Conservation (phyloP, 2,113 vertebrate genomes). For the Aplodontia rufa region DNA sequence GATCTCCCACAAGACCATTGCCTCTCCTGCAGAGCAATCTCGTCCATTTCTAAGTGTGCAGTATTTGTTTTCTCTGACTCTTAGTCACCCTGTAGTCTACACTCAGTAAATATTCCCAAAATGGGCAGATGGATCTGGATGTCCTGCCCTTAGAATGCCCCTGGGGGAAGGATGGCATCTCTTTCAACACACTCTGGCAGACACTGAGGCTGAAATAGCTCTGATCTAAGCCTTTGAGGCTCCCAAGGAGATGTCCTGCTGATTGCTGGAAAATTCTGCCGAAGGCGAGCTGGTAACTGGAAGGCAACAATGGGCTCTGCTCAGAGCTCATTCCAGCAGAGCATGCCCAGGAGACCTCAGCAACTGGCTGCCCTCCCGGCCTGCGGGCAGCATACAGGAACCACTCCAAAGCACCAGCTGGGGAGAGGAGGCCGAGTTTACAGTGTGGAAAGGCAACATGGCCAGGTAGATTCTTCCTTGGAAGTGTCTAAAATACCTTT, state of each 20-base stretch:
- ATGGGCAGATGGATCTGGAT: neutral
- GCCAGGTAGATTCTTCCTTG: neutral
- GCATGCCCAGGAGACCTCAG: neutral
- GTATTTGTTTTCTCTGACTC: neutral
- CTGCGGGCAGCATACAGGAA: neutral
- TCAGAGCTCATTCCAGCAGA: neutral
- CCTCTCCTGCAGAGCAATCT: neutral
- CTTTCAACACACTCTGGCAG: neutral
- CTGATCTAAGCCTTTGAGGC: neutral
- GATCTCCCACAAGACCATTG: neutral
- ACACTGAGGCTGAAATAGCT: neutral
- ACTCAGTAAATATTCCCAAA: neutral
- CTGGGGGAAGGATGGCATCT: neutral
- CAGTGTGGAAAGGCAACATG: neutral
- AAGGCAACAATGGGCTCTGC: neutral
- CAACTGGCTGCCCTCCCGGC: neutral
- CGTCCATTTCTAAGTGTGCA: neutral
- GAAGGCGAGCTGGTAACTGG: neutral
- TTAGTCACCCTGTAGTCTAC: neutral
- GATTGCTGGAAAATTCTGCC: conserved; percentile 12
- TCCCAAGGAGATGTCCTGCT: neutral
- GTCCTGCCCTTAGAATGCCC: neutral
- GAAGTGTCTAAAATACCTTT: neutral
- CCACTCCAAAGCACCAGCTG: neutral
- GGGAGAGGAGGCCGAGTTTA: neutral